Evolutionary conservation across 2,888 invertebrate species (phyloP).

Genomic region (Lithophane socia): DNA sequence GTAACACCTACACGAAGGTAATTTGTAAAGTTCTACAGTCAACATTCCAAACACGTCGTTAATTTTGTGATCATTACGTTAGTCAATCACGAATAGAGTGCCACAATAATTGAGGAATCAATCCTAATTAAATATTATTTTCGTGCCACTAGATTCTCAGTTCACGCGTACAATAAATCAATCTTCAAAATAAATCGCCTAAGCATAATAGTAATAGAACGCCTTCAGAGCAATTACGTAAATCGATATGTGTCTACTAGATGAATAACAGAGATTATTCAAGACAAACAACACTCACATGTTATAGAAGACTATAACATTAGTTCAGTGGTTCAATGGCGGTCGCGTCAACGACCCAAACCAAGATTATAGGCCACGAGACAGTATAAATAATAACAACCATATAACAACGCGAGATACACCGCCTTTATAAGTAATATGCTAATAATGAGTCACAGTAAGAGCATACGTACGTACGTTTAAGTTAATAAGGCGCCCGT

Average conservation of each 20-base stretch:
- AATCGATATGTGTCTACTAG: slow-evolving; percentile 35
- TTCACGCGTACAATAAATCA: slow-evolving; percentile 43
- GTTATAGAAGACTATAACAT: slow-evolving; percentile 39
- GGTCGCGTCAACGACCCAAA: slow-evolving; percentile 58
- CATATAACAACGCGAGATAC: slow-evolving; percentile 34
- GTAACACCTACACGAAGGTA: slow-evolving; percentile 46
- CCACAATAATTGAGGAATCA: slow-evolving; percentile 48
- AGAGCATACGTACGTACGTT: slow-evolving; percentile 67
- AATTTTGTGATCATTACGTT: slow-evolving; percentile 62
- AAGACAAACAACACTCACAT: slow-evolving; percentile 48
- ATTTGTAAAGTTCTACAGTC: slow-evolving; percentile 56
- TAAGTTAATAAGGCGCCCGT: slow-evolving; percentile 76
- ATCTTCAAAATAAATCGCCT: slow-evolving; percentile 32
- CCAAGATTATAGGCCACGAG: slow-evolving; percentile 57
- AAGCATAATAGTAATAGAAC: slow-evolving; percentile 29
- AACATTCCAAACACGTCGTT: slow-evolving; percentile 61
- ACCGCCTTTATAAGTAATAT: slow-evolving; percentile 54
- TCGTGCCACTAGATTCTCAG: slow-evolving; percentile 1
- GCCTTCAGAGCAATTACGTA: slow-evolving; percentile 33
- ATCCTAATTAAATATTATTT: slow-evolving; percentile 47
- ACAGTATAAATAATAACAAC: slow-evolving; percentile 60
- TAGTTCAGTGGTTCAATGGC: slow-evolving; percentile 51
- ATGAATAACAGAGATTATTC: slow-evolving; percentile 49
- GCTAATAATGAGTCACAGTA: slow-evolving; percentile 68
- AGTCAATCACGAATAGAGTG: slow-evolving; percentile 44